phyloP scores from a whole-genome alignment of 1,140 invertebrate species.

The Ditylenchus dipsaci region DNA sequence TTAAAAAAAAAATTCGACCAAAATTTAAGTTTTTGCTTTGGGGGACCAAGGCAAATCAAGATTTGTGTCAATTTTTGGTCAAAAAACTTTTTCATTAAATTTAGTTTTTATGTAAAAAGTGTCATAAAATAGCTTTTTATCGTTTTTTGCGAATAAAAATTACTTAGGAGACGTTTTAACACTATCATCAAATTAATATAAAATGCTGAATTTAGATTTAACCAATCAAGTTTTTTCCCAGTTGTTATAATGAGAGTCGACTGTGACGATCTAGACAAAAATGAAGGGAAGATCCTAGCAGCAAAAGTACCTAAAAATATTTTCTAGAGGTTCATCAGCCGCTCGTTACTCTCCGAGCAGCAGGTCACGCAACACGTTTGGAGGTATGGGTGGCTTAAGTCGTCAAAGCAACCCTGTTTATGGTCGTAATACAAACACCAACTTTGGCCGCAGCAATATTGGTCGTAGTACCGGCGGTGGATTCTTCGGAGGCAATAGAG shows the following conservation, averaged over 20 bases:
- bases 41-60: not conserved
- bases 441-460: too few relatives aligned
- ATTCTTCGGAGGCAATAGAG: not conserved
- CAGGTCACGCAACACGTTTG: not conserved
- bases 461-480: not conserved
- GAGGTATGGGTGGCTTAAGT: not conserved
- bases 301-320: too few relatives aligned
- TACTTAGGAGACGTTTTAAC: too few relatives aligned
- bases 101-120: too few relatives aligned
- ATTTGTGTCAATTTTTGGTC: not conserved
- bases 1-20: too few relatives aligned
- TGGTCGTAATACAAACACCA: not conserved
- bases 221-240: not conserved
- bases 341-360: not conserved
- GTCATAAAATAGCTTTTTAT: too few relatives aligned
- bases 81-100: not conserved
- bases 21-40: too few relatives aligned
- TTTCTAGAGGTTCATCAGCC: not conserved
- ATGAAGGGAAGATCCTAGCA: too few relatives aligned
- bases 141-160: too few relatives aligned
- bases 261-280: too few relatives aligned
- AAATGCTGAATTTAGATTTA: not conserved
- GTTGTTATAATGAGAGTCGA: too few relatives aligned
- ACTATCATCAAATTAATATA: too few relatives aligned
- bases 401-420: not conserved